phyloP scores from a whole-genome alignment of 2,888 invertebrate genomes.

The Antitype chi region DNA sequence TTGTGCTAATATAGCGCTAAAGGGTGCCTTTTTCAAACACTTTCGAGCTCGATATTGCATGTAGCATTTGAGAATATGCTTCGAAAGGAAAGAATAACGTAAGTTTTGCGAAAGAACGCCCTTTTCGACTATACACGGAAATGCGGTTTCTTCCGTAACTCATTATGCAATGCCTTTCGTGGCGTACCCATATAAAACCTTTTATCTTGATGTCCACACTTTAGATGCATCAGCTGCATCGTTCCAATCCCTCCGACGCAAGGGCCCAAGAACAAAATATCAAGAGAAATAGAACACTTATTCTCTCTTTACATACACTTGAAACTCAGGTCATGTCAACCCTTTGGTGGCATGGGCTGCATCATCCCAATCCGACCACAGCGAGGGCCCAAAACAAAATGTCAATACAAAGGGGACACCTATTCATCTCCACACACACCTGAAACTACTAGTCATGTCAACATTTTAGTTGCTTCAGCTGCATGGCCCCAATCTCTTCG shows the following conservation, averaged over 20 bases:
- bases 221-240: not conserved
- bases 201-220: not conserved
- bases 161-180: not conserved
- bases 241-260: too few species aligned
- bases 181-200: not conserved
- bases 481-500: too few species aligned
- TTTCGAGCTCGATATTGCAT: slow-evolving; percentile 3
- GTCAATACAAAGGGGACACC: too few species aligned
- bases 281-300: too few species aligned
- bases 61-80: slow-evolving; percentile 7
- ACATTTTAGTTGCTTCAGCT: too few species aligned
- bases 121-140: not conserved
- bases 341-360: not conserved
- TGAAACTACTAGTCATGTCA: slow-evolving; percentile 20
- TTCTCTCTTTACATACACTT: too few species aligned
- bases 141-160: not conserved
- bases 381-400: too few species aligned
- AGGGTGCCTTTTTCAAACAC: slow-evolving; percentile 15
- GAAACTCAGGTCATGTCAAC: not conserved
- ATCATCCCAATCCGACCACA: too few species aligned
- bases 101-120: not conserved
- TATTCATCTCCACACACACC: too few species aligned
- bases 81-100: not conserved
- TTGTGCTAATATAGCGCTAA: slow-evolving; percentile 27
- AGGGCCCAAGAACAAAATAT: too few species aligned